Base-by-base conservation (phyloP, 2,888 invertebrate genomes). In the Cephus pulcher region DNA sequence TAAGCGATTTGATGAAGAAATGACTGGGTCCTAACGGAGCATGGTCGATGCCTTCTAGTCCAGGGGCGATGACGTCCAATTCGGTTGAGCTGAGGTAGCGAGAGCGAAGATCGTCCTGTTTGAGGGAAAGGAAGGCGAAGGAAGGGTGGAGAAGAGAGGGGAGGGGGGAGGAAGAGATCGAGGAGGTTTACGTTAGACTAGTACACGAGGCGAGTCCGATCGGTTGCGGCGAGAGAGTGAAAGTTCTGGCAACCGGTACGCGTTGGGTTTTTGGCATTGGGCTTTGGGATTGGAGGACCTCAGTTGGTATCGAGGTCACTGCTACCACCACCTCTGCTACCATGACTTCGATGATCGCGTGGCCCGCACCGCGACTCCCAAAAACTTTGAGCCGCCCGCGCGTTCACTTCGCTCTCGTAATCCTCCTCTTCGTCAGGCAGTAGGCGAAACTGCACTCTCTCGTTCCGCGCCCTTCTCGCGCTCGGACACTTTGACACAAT, bases 251-350 rank as follows among this genome's bases (percentile, higher is more conserved):
- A 84, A 81, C 82, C 79, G 79, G 81, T 81, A 81, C 80, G 82
- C 78, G 34, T 83, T 85, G 85, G 85, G 88, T 88, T 90, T 90
- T 90, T 88, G 90, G 90, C 89, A 90, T 90, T 90, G 90, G 88
- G 85, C 85, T 85, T 88, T 86, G 84, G 84, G 87, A 88, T 88
- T 87, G 89, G 89, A 85, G 87, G 88, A 85, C 84, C 86, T 86
- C 86, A 86, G 83, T 83, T 86, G 84, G 85, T 89, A 90, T 91
- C 91, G 91, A 91, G 91, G 91, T 91, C 91, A 91, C 87, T 85
- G 86, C 85, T 91, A 89, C 90, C 90, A 89, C 90, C 90, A 89
- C 88, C 85, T 84, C 88, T 84, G 79, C 79, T 76, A 75, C 75
- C 81, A 12, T 33, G 75, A 75, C 73, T 73, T 75, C n/a, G 83